Conservation (phyloP, 2,797 vertebrate genomes). For the Gambusia yucatana region DNA sequence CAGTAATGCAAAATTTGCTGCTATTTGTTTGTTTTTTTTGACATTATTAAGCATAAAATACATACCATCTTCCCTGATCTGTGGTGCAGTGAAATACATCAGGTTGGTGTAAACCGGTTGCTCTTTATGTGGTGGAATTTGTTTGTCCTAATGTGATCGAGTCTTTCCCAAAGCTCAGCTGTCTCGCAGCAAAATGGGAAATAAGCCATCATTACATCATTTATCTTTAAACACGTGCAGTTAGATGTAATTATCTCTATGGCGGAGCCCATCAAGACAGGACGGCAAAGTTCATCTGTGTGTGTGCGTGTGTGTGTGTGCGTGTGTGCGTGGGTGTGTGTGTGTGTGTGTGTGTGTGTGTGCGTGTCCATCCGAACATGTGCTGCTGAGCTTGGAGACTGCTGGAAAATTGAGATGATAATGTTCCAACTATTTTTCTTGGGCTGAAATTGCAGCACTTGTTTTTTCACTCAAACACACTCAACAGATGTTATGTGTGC, state of each 20-base stretch:
- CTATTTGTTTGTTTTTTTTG: neutral
- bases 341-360: constrained; percentile 31
- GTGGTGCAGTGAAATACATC: neutral
- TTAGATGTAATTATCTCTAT: constrained; percentile 81
- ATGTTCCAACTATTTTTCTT: constrained; percentile 66
- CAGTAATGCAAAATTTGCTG: constrained; percentile 30
- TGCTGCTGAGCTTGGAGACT: constrained; percentile 41
- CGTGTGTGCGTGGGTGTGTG: constrained; percentile 37
- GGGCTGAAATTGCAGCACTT: constrained; percentile 54
- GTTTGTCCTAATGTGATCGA: constrained; percentile 30
- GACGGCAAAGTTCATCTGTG: constrained; percentile 73
- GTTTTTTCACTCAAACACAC: constrained; percentile 19
- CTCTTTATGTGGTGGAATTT: neutral
- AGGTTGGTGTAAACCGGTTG: constrained; percentile 5
- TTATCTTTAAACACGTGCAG: constrained; percentile 81
- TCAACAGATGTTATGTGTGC: constrained; percentile 65
- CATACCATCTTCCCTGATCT: neutral
- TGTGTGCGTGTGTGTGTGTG: constrained; percentile 38
- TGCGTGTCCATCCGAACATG: constrained; percentile 40
- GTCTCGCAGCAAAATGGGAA: constrained; percentile 75
- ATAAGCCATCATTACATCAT: constrained; percentile 80
- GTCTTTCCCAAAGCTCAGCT: constrained; percentile 73
- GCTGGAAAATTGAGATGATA: constrained; percentile 66
- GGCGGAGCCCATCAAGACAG: constrained; percentile 59
- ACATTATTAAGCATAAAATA: neutral